Base-by-base conservation (phyloP, 2,113 vertebrate genomes). In the Hepsetus odoe region DNA sequence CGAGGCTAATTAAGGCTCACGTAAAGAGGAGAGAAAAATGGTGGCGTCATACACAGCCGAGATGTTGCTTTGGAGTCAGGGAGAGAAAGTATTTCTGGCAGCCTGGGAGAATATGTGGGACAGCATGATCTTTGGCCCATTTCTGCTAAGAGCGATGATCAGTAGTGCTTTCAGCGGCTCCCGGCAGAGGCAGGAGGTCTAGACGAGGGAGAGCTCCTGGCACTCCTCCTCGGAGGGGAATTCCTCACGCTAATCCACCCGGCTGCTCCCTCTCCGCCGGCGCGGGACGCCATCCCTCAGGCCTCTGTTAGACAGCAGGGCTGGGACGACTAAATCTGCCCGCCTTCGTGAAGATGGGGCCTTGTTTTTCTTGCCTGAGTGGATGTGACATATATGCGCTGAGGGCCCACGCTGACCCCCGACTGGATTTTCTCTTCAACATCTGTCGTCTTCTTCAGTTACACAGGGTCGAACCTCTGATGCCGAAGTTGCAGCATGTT, bases 161-260 rank as follows among this genome's bases (percentile, higher is more conserved):
- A 58, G 88, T 85, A n/a, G 84, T 74, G 82, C 40, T 72, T 80
- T 67, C n/a, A 77, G 71, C 66, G 84, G 80, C 77, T 61, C 55
- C 64, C 66, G 76, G 42, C 10, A 70, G 72, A 80, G 74, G 42
- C 70, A 3, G 75, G 74, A 72, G 76, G 89, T 91, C 87, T 88
- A 81, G 89, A 90, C 87, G 86, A 84, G 86, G 78, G 89, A 86
- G 80, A 84, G 83, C 76, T 82, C 81, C 64, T 79, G 72, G 77
- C 72, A 53, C 67, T 33, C 16, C 32, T 76, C 59, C 61, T 83
- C 49, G 49, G 26, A 44, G 77, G 82, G 81, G 73, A 70, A 68
- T 77, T 80, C 69, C 77, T 83, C 33, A 18, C 58, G 30, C 61
- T 77, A 55, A 72, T 74, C 56, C 62, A 20, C 56, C 22, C 35